Base-by-base conservation (phyloP, 2,888 invertebrate species). In the Nemapogon koenigi region DNA sequence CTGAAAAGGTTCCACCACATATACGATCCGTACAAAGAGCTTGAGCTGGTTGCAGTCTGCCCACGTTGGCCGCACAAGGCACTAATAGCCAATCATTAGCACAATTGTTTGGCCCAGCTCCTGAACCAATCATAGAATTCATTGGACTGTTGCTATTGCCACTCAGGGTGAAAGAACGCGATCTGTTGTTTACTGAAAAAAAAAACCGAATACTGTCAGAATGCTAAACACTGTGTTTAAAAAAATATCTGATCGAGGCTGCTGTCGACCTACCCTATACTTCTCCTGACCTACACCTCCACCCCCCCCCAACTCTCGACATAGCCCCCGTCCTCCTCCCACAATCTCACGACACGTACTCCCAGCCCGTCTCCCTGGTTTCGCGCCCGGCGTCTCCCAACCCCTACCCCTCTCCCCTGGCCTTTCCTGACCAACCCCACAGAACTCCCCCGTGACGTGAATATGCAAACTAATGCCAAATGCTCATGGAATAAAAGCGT, bases 51-150 rank as follows among this genome's bases (percentile, higher is more conserved):
- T 81, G 81, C 17, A 69, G 54, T 40, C 86, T 67, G 2, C 88
- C 88, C 14, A 86, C 82, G 51, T 88, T 89, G 15, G 82, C 75
- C 0, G 88, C 88, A 55, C 92, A 91, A 0, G 92, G 91, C 29
- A 92, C 86, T 40, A 90, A 68, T 3, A 93, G 64, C 87, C 91
- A 93, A 59, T 93, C 92, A 33, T 85, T 83, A 41, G 86, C 85
- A 51, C 92, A 92, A 27, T 83, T 83, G 52, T 84, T 86, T 10
- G 85, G 80, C 0, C 82, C 83, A n/a, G 83, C 81, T 4, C 85
- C 84, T 0, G 82, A 82, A 0, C 84, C 83, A 8, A 88, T 83
- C 84, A 89, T 88, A 0, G 91, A 83, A 45, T 85, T 83, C 4
- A 84, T 86, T 11, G 28, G 28, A 26, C 69, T 81, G 46, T 86